Conservation (phyloP, 2,888 invertebrate species). For the Drosophila demipolita region DNA sequence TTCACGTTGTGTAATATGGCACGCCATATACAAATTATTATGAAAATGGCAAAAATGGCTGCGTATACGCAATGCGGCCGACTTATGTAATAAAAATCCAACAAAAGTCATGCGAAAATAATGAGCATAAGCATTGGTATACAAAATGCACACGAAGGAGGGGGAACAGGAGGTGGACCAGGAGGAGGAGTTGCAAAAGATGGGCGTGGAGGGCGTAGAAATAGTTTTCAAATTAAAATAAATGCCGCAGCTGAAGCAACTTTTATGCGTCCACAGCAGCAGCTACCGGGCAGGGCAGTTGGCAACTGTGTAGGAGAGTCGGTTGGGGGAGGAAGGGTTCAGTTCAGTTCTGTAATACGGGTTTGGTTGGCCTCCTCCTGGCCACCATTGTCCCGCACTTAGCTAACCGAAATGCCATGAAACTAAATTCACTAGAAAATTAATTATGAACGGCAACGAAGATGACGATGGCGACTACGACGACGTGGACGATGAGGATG, state of each 20-base stretch:
- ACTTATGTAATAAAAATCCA: slow-evolving; percentile 75
- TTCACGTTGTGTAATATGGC: slow-evolving; percentile 40
- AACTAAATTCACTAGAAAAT: slow-evolving; percentile 80
- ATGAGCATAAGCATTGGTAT: slow-evolving; percentile 63
- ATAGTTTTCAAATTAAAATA: slow-evolving; percentile 81
- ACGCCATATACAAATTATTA: slow-evolving; percentile 77
- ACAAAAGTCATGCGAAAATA: slow-evolving; percentile 76
- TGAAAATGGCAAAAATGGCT: slow-evolving; percentile 52
- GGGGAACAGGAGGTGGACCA: not conserved
- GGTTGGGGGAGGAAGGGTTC: not conserved
- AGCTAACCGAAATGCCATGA: slow-evolving; percentile 73
- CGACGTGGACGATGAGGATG: slow-evolving; percentile 2
- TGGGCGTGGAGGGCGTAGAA: slow-evolving; percentile 51
- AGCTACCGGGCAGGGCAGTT: slow-evolving; percentile 14
- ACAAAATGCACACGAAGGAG: slow-evolving; percentile 14
- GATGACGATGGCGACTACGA: slow-evolving; percentile 15
- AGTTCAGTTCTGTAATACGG: slow-evolving; percentile 7
- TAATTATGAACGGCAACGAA: slow-evolving; percentile 71
- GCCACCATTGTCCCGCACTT: slow-evolving; percentile 51
- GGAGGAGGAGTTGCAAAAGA: not conserved
- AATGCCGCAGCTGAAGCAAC: slow-evolving; percentile 75
- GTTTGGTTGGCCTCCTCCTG: slow-evolving; percentile 22
- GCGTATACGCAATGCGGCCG: slow-evolving; percentile 73
- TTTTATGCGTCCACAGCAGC: slow-evolving; percentile 66
- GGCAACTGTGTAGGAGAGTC: not conserved